Conservation (phyloP, 2,888 invertebrate genomes). For the Amphipyra berbera region DNA sequence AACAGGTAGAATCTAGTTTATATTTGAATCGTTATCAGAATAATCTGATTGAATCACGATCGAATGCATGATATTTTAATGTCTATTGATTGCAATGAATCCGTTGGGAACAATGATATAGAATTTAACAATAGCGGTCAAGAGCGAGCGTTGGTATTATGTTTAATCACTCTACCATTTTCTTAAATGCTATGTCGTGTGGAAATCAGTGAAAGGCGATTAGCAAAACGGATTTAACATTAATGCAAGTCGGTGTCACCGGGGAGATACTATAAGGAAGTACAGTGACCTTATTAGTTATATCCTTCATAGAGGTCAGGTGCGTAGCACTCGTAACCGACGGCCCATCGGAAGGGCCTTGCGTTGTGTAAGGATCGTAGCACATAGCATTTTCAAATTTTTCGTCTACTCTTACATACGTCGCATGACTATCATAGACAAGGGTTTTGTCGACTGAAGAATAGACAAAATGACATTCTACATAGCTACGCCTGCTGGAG, state of each 20-base stretch:
- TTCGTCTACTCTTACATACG: no score
- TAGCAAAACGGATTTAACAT: slow-evolving; percentile 52
- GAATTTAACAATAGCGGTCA: slow-evolving; percentile 44
- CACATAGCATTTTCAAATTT: no score
- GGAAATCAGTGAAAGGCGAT: slow-evolving; percentile 43
- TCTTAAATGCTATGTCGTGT: slow-evolving; percentile 6
- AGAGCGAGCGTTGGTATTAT: slow-evolving; percentile 22
- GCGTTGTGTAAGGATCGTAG: no score
- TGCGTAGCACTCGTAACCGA: slow-evolving; percentile 16
- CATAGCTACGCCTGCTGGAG: no score
- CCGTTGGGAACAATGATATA: slow-evolving; percentile 36
- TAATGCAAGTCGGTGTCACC: slow-evolving; percentile 16
- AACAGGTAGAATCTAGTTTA: slow-evolving; percentile 24
- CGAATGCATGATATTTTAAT: slow-evolving; percentile 39
- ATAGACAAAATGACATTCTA: no score
- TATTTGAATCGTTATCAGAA: slow-evolving; percentile 24
- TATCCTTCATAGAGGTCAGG: slow-evolving; percentile 43
- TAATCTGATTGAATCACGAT: no score
- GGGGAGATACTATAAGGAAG: slow-evolving; percentile 38
- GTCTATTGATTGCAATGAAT: slow-evolving; percentile 58
- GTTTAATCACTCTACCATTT: background rate
- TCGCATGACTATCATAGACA: no score
- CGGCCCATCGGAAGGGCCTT: slow-evolving; percentile 27
- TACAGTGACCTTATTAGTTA: slow-evolving; percentile 28
- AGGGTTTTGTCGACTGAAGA: no score